phyloP scores from a whole-genome alignment of 2,797 vertebrate genomes.

The Aplochiton taeniatus region DNA sequence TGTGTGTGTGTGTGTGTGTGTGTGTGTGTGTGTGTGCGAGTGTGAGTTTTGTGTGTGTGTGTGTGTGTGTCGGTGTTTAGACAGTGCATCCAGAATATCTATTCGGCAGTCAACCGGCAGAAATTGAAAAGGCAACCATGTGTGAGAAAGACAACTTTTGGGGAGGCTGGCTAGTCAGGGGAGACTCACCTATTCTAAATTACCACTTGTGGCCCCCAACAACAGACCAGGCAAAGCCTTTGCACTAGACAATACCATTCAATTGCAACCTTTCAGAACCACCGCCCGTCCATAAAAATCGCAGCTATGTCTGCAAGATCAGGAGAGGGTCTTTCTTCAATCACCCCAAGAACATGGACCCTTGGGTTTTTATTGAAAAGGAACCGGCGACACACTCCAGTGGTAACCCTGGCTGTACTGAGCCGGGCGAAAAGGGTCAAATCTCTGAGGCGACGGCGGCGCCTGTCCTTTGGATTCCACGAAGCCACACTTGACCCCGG shows the following conservation, averaged over 20 bases:
- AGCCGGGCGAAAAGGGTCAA: neutral
- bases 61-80: neutral
- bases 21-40: constrained; percentile 6
- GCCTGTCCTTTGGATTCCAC: constrained; percentile 55
- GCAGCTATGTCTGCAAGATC: too few relatives aligned
- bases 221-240: neutral
- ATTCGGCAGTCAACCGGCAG: constrained; percentile 55
- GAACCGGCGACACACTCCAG: too few relatives aligned
- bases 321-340: too few relatives aligned
- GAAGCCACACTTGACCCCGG: constrained; percentile 52
- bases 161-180: constrained; percentile 30
- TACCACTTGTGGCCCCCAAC: constrained; percentile 31
- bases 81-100: constrained; percentile 50
- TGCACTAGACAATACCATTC: too few relatives aligned
- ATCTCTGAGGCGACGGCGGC: constrained; percentile 18
- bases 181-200: constrained; percentile 16
- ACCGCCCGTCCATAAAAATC: too few relatives aligned
- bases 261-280: too few relatives aligned
- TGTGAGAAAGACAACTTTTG: constrained; percentile 39
- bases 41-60: constrained; percentile 2
- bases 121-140: constrained; percentile 62
- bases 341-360: too few relatives aligned
- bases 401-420: neutral
- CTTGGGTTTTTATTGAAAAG: too few relatives aligned
- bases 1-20: neutral